Percentiles rank a stretch among this genome's conserved stretches.
phyloP scores from a whole-genome alignment of 2,113 vertebrate genomes.

The Natator depressus region DNA sequence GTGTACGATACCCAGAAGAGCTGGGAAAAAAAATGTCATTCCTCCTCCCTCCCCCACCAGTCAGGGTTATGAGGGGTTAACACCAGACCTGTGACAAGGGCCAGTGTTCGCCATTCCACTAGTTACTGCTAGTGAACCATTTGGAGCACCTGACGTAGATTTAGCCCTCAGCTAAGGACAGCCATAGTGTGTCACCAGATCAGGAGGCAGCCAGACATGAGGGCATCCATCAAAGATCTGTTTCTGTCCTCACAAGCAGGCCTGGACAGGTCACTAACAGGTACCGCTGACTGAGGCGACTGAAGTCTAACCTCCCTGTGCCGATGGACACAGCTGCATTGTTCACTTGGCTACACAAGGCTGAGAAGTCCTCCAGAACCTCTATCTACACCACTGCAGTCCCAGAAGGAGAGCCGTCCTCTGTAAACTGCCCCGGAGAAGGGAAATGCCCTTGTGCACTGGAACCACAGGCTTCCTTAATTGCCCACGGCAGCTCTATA shows the following conservation, averaged over 20 bases:
- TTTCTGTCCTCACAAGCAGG: background rate
- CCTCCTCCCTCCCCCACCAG: background rate
- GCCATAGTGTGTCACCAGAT: too few species aligned
- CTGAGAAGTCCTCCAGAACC: background rate
- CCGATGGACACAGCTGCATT: background rate
- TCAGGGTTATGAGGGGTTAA: background rate
- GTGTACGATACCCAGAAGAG: too few species aligned
- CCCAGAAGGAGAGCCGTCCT: background rate
- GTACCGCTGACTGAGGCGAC: background rate
- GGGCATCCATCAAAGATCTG: too few species aligned
- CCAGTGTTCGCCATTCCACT: too few species aligned
- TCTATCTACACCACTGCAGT: background rate
- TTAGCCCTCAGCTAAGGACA: too few species aligned
- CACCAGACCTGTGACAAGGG: background rate
- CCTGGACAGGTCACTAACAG: background rate
- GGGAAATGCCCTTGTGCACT: background rate
- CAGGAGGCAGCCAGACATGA: too few species aligned
- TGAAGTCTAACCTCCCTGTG: background rate
- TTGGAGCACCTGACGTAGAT: background rate
- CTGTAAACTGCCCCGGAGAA: background rate
- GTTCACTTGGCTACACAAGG: background rate
- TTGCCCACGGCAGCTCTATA: background rate
- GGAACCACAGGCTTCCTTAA: background rate
- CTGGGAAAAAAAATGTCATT: background rate
- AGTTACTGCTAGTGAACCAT: background rate